Conservation (phyloP, 1,140 invertebrate species). For the Sycophaga agraensis region DNA sequence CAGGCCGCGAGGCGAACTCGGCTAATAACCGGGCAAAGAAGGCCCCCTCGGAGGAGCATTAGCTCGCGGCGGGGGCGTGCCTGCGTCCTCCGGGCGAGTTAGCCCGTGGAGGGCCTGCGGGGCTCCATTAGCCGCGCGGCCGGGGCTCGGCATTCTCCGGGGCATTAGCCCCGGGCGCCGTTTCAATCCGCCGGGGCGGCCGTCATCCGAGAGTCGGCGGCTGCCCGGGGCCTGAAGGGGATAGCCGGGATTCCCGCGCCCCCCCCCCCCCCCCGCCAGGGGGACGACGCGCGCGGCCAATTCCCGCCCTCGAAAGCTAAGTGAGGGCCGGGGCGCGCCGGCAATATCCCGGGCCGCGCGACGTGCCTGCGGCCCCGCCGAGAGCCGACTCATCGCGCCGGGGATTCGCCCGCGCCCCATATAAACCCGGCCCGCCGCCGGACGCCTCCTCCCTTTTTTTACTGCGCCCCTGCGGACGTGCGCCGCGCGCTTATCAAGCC, state of each 20-base stretch:
- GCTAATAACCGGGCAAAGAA: too few relatives aligned
- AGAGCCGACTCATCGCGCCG: background rate
- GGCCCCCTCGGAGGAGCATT: too few relatives aligned
- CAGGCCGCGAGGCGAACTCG: too few relatives aligned
- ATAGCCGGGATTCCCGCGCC: constrained; percentile 43
- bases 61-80: too few relatives aligned
- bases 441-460: too few relatives aligned
- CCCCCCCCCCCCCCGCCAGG: constrained; percentile 35
- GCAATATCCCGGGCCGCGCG: constrained; percentile 38
- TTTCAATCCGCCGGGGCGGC: constrained; percentile 11
- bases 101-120: too few relatives aligned
- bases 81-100: too few relatives aligned
- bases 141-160: background rate
- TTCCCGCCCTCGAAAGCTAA: background rate
- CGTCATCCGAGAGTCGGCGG: background rate
- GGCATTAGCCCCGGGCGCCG: constrained; percentile 1
- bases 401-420: too few relatives aligned
- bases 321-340: constrained; percentile 2
- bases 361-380: too few relatives aligned
- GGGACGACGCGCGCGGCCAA: too few relatives aligned
- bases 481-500: too few relatives aligned
- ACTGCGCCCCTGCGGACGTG: too few relatives aligned
- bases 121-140: background rate
- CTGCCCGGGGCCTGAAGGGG: constrained; percentile 31
- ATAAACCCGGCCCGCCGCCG: background rate